Conservation (phyloP, 2,113 vertebrate species). For the Ictidomys tridecemlineatus region DNA sequence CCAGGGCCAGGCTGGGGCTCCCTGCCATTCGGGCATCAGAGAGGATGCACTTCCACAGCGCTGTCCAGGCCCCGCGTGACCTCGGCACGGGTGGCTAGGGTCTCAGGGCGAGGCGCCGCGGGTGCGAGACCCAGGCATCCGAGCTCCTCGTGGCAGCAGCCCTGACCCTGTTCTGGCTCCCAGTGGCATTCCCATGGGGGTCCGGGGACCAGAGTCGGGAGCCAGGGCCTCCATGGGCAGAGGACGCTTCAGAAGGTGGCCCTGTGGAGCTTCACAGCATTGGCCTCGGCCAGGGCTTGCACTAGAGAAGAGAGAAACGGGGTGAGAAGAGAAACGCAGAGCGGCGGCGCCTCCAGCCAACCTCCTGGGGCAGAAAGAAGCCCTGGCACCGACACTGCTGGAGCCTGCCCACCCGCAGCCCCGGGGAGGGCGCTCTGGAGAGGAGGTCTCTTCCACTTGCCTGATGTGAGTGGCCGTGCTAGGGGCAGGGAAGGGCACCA, state of each 20-base stretch:
- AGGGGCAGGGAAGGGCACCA: not conserved
- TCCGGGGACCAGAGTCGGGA: not conserved
- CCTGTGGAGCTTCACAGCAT: slow-evolving; percentile 90
- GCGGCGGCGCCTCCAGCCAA: not conserved
- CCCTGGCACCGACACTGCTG: not conserved
- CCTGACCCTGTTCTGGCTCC: slow-evolving; percentile 31
- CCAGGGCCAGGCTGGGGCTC: not conserved
- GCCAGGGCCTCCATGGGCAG: not conserved
- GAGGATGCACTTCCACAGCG: not conserved
- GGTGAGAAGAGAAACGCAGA: not conserved
- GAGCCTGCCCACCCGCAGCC: not conserved
- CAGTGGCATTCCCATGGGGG: not conserved
- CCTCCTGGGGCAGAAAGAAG: not conserved
- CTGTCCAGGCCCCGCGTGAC: not conserved
- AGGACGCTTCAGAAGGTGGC: slow-evolving; percentile 90
- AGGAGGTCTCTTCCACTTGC: not conserved
- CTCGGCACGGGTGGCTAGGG: accelerated
- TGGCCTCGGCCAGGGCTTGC: slow-evolving; percentile 93
- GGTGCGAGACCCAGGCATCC: not conserved
- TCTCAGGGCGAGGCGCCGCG: not conserved
- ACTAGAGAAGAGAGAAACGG: slow-evolving; percentile 82
- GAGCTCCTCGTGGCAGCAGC: not conserved
- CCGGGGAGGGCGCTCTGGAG: not conserved
- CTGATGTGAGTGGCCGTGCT: not conserved
- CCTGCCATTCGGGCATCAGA: not conserved